Evolutionary conservation across 1,140 invertebrate species (phyloP).

Genomic region (Lucilia cuprina): DNA sequence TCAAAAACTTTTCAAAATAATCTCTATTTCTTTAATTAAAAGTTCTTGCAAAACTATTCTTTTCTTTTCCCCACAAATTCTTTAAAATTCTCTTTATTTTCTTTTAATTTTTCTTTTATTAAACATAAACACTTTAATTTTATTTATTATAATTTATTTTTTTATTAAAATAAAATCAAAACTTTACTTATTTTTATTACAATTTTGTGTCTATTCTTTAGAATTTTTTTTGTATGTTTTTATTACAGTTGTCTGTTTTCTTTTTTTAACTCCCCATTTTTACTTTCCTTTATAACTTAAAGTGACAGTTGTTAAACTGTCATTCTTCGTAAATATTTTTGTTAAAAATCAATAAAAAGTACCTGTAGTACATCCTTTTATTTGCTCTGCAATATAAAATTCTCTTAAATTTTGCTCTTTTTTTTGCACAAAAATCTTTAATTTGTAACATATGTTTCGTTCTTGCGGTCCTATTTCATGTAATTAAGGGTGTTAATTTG

Average conservation of each 20-base stretch:
- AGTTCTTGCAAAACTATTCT: neutral
- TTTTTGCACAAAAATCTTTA: neutral
- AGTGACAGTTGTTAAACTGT: slow-evolving; percentile 30
- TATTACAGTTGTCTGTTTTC: slow-evolving; percentile 1
- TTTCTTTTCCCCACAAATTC: too few relatives aligned
- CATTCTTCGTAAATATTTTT: too few relatives aligned
- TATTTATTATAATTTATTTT: neutral
- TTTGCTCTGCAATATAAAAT: neutral
- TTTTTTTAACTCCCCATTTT: neutral
- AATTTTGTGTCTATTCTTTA: slow-evolving; percentile 33
- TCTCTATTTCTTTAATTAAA: neutral
- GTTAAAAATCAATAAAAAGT: slow-evolving; percentile 42
- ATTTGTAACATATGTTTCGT: neutral
- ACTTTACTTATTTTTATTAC: slow-evolving; percentile 6
- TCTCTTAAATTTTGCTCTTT: neutral
- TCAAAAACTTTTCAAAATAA: too few relatives aligned
- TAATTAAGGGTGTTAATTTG: too few relatives aligned
- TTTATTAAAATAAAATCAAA: neutral
- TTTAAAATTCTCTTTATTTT: too few relatives aligned
- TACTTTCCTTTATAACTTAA: neutral
- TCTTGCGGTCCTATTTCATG: neutral
- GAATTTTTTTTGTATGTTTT: slow-evolving; percentile 7
- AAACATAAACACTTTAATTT: neutral
- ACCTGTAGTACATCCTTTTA: slow-evolving; percentile 37
- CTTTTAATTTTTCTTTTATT: neutral